Conservation (phyloP, 2,797 vertebrate species). For the Avahi laniger region DNA sequence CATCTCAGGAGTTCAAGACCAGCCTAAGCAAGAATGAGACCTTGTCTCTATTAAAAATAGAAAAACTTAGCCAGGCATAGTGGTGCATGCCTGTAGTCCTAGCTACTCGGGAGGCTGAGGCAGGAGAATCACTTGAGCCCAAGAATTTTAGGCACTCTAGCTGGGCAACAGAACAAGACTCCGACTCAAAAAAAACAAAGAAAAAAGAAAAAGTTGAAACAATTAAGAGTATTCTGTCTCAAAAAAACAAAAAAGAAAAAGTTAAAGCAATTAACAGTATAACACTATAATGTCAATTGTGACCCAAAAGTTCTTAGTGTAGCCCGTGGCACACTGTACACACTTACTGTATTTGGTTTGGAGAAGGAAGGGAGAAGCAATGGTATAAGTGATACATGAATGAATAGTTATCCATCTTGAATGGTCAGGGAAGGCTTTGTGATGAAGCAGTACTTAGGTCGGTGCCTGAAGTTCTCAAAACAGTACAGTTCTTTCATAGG, state of each 20-base stretch:
- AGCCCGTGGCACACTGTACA: rapidly evolving
- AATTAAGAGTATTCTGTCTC: neutral
- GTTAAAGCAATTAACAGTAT: neutral
- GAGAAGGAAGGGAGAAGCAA: neutral
- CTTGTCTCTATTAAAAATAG: too few species aligned
- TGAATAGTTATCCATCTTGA: neutral
- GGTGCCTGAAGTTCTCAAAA: neutral
- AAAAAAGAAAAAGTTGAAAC: neutral
- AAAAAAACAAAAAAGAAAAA: too few species aligned
- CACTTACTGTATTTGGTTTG: neutral
- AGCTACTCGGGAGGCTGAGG: too few species aligned
- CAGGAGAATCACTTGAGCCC: too few species aligned
- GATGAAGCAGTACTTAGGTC: neutral
- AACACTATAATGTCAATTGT: neutral
- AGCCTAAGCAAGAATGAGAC: too few species aligned
- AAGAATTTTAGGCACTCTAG: too few species aligned
- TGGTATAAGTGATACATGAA: neutral
- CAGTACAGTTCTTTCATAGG: neutral
- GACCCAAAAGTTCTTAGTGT: neutral
- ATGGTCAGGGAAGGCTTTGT: neutral
- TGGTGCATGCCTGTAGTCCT: too few species aligned
- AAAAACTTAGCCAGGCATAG: too few species aligned
- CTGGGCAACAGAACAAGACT: too few species aligned
- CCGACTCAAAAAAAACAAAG: too few species aligned
- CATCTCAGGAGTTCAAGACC: too few species aligned